phyloP scores from a whole-genome alignment of 2,797 vertebrate species.

The Delichon dasypus region DNA sequence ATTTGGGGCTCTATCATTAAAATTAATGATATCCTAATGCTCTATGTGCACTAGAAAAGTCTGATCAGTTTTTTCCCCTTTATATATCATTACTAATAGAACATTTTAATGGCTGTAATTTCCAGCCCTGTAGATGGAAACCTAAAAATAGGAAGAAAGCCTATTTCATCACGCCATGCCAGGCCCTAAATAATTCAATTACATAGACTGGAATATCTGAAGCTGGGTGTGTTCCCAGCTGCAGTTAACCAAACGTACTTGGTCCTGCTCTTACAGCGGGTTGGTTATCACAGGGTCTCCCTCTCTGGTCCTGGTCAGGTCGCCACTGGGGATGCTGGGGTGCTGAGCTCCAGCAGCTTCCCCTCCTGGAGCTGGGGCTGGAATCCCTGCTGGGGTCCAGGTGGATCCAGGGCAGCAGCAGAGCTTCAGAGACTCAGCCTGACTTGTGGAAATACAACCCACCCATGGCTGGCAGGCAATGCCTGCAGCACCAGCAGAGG shows the following conservation, averaged over 20 bases:
- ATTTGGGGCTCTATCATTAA: slow-evolving; percentile 74
- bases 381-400: fast-evolving
- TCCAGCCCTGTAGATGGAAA: slow-evolving; percentile 70
- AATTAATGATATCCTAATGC: slow-evolving; percentile 76
- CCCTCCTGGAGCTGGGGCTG: not conserved
- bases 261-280: not conserved
- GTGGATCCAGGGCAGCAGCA: not conserved
- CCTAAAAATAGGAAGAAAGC: slow-evolving; percentile 70
- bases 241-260: slow-evolving; percentile 59
- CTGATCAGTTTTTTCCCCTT: slow-evolving; percentile 66
- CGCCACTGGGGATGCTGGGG: not conserved
- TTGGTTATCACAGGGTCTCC: not conserved
- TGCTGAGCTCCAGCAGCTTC: not conserved
- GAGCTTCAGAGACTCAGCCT: not conserved
- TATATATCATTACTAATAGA: slow-evolving; percentile 78
- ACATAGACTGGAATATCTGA: slow-evolving; percentile 62
- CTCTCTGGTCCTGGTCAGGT: not conserved
- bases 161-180: slow-evolving; percentile 65
- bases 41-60: slow-evolving; percentile 59
- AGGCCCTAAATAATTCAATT: slow-evolving; percentile 78
- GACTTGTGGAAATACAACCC: not conserved
- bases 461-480: fast-evolving
- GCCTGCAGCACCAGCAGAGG: not conserved
- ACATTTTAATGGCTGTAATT: slow-evolving; percentile 76
- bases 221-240: slow-evolving; percentile 61